phyloP scores from a whole-genome alignment of 2,797 vertebrate species.

The Luscinia luscinia region DNA sequence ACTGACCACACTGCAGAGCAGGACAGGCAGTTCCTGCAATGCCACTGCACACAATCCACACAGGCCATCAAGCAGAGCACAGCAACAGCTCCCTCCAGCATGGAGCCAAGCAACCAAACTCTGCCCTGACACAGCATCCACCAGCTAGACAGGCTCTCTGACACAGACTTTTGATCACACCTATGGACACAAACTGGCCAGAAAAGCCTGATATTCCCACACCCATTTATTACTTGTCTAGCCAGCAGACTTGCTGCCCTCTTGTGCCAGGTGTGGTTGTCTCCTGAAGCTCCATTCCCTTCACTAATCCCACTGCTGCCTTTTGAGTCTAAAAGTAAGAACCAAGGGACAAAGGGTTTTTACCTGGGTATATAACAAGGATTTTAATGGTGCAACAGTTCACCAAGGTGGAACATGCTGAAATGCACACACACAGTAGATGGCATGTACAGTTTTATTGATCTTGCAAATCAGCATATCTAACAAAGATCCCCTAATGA shows the following conservation, averaged over 20 bases:
- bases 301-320: neutral
- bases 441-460: rapidly evolving
- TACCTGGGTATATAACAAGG: neutral
- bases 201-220: neutral
- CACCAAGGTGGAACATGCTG: rapidly evolving
- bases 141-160: neutral
- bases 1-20: neutral
- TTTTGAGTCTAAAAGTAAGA: neutral
- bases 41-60: neutral
- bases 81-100: neutral
- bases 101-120: neutral
- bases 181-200: rapidly evolving
- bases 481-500: neutral
- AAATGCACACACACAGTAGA: rapidly evolving
- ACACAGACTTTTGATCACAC: neutral
- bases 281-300: neutral
- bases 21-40: neutral
- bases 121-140: neutral
- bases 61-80: neutral
- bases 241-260: neutral
- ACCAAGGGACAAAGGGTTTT: neutral
- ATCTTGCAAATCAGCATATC: neutral
- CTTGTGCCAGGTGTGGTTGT: neutral
- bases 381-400: neutral
- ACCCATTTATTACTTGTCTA: neutral